A percentile compares a stretch with the other conserved stretches of the same genome.
Evolutionary conservation across 2,797 vertebrate species (phyloP).

Genomic region (Avahi laniger): DNA sequence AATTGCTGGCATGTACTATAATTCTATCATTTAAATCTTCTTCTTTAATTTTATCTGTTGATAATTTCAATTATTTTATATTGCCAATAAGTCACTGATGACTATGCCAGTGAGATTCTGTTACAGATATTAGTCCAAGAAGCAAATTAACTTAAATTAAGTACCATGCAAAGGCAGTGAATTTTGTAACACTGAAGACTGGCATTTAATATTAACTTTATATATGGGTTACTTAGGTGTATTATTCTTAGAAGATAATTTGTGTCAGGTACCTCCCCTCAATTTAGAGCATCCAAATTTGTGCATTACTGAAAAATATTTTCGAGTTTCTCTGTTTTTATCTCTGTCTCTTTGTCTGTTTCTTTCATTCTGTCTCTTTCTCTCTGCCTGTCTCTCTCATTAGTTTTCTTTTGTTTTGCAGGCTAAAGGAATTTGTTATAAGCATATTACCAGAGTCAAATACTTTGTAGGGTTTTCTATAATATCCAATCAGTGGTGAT

Average conservation of each 20-base stretch:
- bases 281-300: background rate
- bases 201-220: slow-evolving; percentile 31
- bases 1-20: slow-evolving; percentile 25
- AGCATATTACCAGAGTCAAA: background rate
- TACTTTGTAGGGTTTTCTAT: background rate
- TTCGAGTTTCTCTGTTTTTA: background rate
- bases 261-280: background rate
- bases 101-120: slow-evolving; percentile 46
- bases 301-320: background rate
- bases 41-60: slow-evolving; percentile 67
- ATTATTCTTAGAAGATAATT: slow-evolving; percentile 31
- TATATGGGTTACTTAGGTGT: background rate
- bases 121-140: background rate
- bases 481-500: background rate
- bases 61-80: slow-evolving; percentile 63
- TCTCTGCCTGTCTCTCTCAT: background rate
- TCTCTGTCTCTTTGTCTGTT: background rate
- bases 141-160: slow-evolving; percentile 61
- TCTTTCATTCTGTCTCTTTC: background rate
- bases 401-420: background rate
- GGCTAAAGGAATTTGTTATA: background rate
- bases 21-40: slow-evolving; percentile 69
- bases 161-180: background rate
- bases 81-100: slow-evolving; percentile 38
- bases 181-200: background rate